Conservation (phyloP, 2,797 vertebrate species). For the Acrossocheilus fasciatus region DNA sequence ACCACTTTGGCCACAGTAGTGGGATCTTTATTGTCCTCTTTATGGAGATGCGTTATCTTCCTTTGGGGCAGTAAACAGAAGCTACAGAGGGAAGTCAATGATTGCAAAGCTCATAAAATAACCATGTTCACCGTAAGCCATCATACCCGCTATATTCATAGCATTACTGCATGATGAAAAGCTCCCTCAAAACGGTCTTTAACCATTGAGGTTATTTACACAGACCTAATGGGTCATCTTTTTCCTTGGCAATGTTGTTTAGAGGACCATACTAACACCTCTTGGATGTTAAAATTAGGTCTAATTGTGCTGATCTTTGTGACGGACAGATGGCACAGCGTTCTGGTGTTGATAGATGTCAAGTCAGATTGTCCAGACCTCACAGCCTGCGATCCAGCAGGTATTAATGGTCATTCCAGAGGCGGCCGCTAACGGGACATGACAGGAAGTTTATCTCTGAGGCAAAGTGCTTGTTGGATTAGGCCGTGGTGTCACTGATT, state of each 20-base stretch:
- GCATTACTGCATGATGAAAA: constrained; percentile 39
- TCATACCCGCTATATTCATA: constrained; percentile 25
- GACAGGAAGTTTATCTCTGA: constrained; percentile 48
- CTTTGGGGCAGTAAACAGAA: constrained; percentile 50
- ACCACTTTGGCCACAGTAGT: constrained; percentile 29
- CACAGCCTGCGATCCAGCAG: constrained; percentile 48
- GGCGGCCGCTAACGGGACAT: constrained; percentile 39
- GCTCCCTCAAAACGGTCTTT: constrained; percentile 23
- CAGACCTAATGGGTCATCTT: constrained; percentile 27
- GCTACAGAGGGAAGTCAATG: constrained; percentile 32
- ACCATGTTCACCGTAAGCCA: constrained; percentile 36
- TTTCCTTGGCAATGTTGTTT: constrained; percentile 13
- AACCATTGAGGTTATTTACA: constrained; percentile 34
- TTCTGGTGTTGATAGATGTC: constrained; percentile 54
- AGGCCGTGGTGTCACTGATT: constrained; percentile 36
- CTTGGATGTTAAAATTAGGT: constrained; percentile 26
- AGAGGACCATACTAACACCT: constrained; percentile 1
- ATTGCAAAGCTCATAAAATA: constrained; percentile 50
- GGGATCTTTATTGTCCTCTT: constrained; percentile 45
- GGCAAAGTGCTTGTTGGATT: constrained; percentile 44
- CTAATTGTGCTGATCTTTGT: constrained; percentile 37
- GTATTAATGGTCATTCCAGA: constrained; percentile 52
- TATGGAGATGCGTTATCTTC: constrained; percentile 47
- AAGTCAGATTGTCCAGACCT: constrained; percentile 40
- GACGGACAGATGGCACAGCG: constrained; percentile 36